phyloP scores from a whole-genome alignment of 2,888 invertebrate species.

The Heterodera filipjevi region DNA sequence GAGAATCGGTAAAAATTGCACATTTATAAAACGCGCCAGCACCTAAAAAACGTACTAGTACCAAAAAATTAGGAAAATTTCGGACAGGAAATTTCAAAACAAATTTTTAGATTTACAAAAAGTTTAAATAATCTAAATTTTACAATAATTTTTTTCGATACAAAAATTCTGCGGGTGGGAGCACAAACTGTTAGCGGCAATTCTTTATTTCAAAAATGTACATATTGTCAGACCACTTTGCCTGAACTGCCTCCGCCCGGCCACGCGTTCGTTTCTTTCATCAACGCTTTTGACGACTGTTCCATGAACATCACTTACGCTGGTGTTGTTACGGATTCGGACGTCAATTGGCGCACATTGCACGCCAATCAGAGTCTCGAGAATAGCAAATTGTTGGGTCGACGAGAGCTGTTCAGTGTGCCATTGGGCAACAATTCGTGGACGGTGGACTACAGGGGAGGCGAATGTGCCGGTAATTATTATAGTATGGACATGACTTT shows the following conservation, averaged over 20 bases:
- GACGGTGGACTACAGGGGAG: constrained; percentile 24
- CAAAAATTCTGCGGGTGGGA: too few species aligned
- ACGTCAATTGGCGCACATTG: neutral
- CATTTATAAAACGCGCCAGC: too few species aligned
- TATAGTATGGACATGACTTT: neutral
- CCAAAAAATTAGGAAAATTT: too few species aligned
- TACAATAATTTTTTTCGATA: too few species aligned
- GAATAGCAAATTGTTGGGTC: constrained; percentile 26
- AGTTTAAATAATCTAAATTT: too few species aligned
- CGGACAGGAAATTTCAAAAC: too few species aligned
- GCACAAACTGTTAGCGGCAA: too few species aligned
- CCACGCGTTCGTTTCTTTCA: constrained; percentile 22
- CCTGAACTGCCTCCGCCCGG: constrained; percentile 37
- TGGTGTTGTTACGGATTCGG: neutral
- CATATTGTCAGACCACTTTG: constrained; percentile 41
- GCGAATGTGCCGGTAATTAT: constrained; percentile 24
- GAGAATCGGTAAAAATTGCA: too few species aligned
- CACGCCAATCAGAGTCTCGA: constrained; percentile 23
- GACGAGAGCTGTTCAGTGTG: constrained; percentile 27
- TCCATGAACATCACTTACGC: constrained; percentile 18
- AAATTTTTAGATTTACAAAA: too few species aligned
- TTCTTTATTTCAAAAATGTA: neutral
- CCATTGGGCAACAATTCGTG: constrained; percentile 15
- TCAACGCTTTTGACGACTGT: constrained; percentile 25
- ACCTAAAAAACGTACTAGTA: too few species aligned